These are phyloP conservation scores for Etia nguti DNA, from an alignment of 2,113 vertebrate species.

Conservation along the genomic window DNA sequence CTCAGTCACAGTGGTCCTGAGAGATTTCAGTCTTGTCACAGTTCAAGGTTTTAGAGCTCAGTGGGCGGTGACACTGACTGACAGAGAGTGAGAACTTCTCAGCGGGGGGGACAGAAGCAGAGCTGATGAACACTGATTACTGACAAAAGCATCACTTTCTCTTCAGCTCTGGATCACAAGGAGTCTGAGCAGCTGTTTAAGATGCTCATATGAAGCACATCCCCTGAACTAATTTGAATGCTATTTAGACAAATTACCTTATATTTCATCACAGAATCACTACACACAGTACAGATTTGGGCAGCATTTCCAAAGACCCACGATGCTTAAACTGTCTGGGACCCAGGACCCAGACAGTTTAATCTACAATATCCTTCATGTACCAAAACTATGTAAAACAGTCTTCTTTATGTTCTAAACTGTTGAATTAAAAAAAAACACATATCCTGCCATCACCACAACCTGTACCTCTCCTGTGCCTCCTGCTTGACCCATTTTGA, in stretches of 20 bases:
- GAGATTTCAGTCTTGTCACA: neutral
- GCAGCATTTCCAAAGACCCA: neutral
- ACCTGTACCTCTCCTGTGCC: neutral
- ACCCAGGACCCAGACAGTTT: neutral
- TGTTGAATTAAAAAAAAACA: neutral
- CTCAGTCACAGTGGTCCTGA: neutral
- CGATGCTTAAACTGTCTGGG: neutral
- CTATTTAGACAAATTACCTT: neutral
- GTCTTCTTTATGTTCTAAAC: neutral
- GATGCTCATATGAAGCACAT: neutral
- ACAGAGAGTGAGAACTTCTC: neutral
- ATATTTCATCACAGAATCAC: neutral
- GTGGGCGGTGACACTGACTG: neutral
- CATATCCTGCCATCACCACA: neutral
- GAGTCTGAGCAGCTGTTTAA: neutral
- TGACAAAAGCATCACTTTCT: neutral
- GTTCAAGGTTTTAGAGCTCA: neutral
- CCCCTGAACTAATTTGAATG: neutral
- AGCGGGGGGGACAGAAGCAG: neutral
- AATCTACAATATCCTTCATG: neutral
- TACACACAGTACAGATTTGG: neutral
- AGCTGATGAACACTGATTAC: neutral
- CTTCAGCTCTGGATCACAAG: neutral
- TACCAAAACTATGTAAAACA: neutral
- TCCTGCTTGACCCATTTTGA: slow-evolving; percentile 45